These are phyloP conservation scores for Dipodomys merriami DNA, from an alignment of 2,113 vertebrate species.

Conservation along the genomic window DNA sequence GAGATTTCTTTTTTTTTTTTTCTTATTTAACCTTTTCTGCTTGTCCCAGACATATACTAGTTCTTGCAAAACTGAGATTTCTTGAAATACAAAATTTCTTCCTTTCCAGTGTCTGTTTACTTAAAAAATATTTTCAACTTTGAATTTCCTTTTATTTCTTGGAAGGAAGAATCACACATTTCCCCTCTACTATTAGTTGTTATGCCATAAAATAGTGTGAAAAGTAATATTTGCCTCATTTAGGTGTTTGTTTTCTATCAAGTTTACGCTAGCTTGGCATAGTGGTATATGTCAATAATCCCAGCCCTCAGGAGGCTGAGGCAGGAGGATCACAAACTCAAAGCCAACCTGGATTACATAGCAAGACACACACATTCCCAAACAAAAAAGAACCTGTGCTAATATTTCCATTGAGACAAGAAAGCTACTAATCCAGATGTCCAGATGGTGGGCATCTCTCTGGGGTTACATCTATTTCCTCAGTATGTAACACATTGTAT, in stretches of 20 bases:
- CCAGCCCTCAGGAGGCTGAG: no score
- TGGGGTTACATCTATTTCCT: neutral
- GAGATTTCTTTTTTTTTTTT: neutral
- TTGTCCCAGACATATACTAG: no score
- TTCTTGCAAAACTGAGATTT: no score
- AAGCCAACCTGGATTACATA: no score
- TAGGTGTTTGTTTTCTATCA: neutral
- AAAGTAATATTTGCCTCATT: neutral
- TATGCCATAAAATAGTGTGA: neutral
- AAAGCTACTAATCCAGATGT: no score
- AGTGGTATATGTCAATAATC: no score
- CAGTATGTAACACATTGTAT: neutral
- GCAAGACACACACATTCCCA: no score
- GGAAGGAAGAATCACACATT: neutral
- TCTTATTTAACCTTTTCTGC: no score
- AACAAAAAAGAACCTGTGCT: no score
- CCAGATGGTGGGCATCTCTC: neutral
- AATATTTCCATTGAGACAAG: neutral
- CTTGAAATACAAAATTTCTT: neutral
- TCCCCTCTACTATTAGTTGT: neutral
- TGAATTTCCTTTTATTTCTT: slow-evolving; percentile 31
- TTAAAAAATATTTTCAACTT: neutral
- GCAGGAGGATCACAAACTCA: no score
- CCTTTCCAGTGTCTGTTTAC: neutral
- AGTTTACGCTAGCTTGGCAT: neutral